Conservation (phyloP, 2,797 vertebrate species). For the Cuculus canorus region DNA sequence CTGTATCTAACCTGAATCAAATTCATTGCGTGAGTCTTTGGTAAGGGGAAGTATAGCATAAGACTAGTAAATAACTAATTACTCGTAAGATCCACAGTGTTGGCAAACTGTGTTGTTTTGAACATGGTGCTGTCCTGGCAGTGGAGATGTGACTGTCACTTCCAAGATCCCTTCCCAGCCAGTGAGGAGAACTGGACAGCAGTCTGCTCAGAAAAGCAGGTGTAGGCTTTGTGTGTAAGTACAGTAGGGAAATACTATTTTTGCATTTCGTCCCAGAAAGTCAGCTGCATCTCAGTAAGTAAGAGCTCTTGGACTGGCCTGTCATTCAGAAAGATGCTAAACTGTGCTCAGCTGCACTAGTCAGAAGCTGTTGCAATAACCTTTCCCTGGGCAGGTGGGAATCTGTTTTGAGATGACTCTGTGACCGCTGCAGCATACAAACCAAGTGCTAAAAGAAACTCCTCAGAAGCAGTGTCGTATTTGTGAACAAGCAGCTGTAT, state of each 20-base stretch:
- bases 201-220: neutral
- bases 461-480: accelerated
- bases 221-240: neutral
- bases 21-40: neutral
- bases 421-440: neutral
- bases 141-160: neutral
- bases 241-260: neutral
- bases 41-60: neutral
- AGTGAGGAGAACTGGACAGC: neutral
- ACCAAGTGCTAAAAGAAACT: neutral
- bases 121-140: neutral
- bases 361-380: neutral
- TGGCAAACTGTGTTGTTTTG: neutral
- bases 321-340: neutral
- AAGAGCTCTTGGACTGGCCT: neutral
- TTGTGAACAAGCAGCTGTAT: neutral
- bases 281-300: neutral
- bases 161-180: neutral
- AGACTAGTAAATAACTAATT: constrained; percentile 9
- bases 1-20: too few relatives aligned
- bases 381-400: neutral
- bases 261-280: neutral
- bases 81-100: neutral
- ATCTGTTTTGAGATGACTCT: neutral
- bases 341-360: neutral